A percentile compares a stretch with the other conserved stretches of the same genome.
Conservation (phyloP, 2,113 vertebrate genomes). For the Phrynosoma platyrhinos region DNA sequence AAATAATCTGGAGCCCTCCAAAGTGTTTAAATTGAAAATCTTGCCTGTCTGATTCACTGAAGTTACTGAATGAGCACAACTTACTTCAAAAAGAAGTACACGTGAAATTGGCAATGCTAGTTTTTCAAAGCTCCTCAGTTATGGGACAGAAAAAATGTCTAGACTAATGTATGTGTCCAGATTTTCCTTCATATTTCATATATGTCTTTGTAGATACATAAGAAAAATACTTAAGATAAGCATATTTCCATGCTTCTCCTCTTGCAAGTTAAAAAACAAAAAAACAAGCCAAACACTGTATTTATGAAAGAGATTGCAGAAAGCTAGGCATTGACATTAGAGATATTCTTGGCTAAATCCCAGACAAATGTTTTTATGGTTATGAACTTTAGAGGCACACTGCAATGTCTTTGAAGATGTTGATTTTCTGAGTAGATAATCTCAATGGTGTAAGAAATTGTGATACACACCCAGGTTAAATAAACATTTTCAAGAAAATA, state of each 20-base stretch:
- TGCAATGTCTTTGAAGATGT: background rate
- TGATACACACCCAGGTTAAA: background rate
- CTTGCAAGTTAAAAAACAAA: background rate
- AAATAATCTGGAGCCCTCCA: background rate
- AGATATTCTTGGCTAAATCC: background rate
- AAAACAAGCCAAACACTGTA: background rate
- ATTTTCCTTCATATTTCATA: background rate
- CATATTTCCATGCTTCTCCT: background rate
- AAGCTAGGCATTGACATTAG: background rate
- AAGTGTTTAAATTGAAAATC: background rate
- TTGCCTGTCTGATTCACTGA: background rate
- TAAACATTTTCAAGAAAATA: background rate
- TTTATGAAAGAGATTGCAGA: constrained; percentile 17
- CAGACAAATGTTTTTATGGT: background rate
- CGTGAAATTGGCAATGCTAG: background rate
- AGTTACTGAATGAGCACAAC: background rate
- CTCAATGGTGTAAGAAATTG: background rate
- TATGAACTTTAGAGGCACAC: background rate
- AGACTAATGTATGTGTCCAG: background rate
- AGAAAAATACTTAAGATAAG: background rate
- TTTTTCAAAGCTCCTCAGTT: background rate
- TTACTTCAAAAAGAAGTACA: background rate
- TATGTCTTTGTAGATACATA: background rate
- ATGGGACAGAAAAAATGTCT: background rate
- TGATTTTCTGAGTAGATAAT: background rate